Base-by-base conservation (phyloP, 2,113 vertebrate genomes). In the Aviceda subcristata region DNA sequence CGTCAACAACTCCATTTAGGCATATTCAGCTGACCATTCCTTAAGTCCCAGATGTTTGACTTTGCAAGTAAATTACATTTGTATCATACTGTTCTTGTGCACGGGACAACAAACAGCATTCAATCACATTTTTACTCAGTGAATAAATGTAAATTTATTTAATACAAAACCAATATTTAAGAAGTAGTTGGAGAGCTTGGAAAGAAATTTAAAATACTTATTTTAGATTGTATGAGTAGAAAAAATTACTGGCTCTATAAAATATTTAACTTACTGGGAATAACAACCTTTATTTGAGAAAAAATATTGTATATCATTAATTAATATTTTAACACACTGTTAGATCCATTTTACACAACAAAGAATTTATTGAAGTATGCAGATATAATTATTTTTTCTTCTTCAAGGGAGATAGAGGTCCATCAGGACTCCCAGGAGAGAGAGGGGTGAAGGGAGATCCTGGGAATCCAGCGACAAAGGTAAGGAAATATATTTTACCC, bases 381-480 rank as follows among this genome's bases (percentile, higher is more conserved):
- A 39, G 19, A 90, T 13, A 6, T 48, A 66, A 95, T 17, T 30
- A 27, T 78, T 55, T 81, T 67, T 91, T 18, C 30, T 95, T 60
- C 38, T 94, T 77, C 78, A 96, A 98, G 98, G 98, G 98, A 84
- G 95, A 94, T 41, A 62, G 18, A 71, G 98, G 98, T 68, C 68
- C 36, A 43, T 36, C 55, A 71, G 98, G 98, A 66, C 16, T n/a
- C 10, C 46, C 86, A 41, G 98, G 97, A 92, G 86, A 96, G 41
- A 87, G 21, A 9, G 97, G 97, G 7, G 15, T 50, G 22, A 74
- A 75, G 5, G 97, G 97, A 94, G 88, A 91, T 74, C 68, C 83
- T 11, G 98, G 97, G 8, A 64, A 90, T 4, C 2, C 59, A 15
- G 97, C 97, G 6, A 90, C 76, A 64, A 98, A 98, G 97, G 98